A percentile compares a stretch with the other conserved stretches of the same genome.
phyloP scores from a whole-genome alignment of 2,888 invertebrate genomes.

The Harpalus rubripes region DNA sequence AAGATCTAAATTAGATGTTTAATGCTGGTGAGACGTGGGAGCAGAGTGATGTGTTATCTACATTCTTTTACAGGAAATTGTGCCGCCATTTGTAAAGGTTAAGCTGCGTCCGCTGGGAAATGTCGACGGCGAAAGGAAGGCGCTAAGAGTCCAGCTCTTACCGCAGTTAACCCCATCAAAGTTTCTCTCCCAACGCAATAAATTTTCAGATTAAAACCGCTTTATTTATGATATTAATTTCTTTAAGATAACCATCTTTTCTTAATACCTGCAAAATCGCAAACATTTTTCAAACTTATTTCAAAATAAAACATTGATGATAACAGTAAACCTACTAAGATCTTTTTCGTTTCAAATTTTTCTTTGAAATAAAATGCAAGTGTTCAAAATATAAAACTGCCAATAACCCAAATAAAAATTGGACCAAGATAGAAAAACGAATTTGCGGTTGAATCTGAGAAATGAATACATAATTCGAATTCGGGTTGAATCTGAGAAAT shows the following conservation, averaged over 20 bases:
- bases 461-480: too few species aligned
- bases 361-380: too few species aligned
- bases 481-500: too few species aligned
- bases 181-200: constrained; percentile 28
- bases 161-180: constrained; percentile 46
- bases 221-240: constrained; percentile 53
- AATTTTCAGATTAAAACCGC: constrained; percentile 45
- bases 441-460: too few species aligned
- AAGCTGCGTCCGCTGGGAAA: constrained; percentile 51
- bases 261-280: not conserved
- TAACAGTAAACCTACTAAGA: too few species aligned
- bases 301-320: too few species aligned
- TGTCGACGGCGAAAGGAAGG: constrained; percentile 32
- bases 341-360: too few species aligned
- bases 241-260: constrained; percentile 35
- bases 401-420: too few species aligned
- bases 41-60: constrained; percentile 55
- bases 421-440: too few species aligned
- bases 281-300: not conserved
- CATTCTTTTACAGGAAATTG: constrained; percentile 57
- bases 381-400: too few species aligned
- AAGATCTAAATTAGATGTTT: constrained; percentile 64
- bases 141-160: constrained; percentile 16
- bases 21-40: constrained; percentile 16
- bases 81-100: constrained; percentile 61